Base-by-base conservation (phyloP, 2,113 vertebrate species). In the Scartelaos histophorus region DNA sequence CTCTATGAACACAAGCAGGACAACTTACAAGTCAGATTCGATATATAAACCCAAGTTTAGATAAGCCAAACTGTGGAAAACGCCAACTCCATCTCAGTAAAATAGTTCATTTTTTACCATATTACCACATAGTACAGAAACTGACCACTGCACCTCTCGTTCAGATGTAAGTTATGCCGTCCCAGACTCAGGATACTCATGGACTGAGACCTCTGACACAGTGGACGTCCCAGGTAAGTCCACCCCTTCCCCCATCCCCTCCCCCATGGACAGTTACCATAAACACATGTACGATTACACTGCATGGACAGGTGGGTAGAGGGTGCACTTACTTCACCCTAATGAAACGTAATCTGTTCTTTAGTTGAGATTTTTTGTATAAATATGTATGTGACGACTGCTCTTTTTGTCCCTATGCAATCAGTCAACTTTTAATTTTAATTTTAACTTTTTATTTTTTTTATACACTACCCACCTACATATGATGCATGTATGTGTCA, bases 141-240 rank as follows among this genome's bases (percentile, higher is more conserved):
- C 77, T 90, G 82, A 90, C 47, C 46, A 77, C 51, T 77, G 67
- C 79, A 66, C 71, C 76, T 76, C 81, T 90, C 82, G 81, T 90
- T 84, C 87, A 93, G 93, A 94, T 81, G 69, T 88, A 87, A 90
- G 85, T 87, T 89, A 88, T 46, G 71, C 86, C 49, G 79, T 83
- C 69, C 86, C 90, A 82, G 92, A 93, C 80, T 77, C 90, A 34
- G 93, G 91, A 76, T 92, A 93, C 81, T 75, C 87, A 0, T 94
- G 93, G 94, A 89, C 73, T 43, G 89, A 92, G 62, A 73, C 66
- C 0, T 17, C 58, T 17, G 89, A 92, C 71, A 68, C 82, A 16
- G 71, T 82, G 35, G 89, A 92, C 35, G 80, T 74, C 13, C 12
- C 91, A 89, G 93, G 93, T 94, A 87, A 92, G 92, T 71, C 34